A percentile compares a stretch with the other conserved stretches of the same genome.
These are phyloP conservation scores for Holacanthella duospinosa DNA, from an alignment of 2,888 invertebrate species.

Conservation along the genomic window DNA sequence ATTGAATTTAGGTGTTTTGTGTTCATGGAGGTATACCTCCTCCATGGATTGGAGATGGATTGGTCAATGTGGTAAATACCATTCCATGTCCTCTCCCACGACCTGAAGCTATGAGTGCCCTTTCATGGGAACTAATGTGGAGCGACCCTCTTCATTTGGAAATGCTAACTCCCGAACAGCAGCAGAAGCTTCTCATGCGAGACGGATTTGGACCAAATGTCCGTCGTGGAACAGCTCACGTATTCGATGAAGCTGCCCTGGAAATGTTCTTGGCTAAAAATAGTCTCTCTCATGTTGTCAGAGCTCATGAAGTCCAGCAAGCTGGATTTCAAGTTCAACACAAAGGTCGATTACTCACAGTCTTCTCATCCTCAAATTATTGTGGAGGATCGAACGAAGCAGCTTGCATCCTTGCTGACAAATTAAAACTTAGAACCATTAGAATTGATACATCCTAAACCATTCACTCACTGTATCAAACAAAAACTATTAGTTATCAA, in stretches of 20 bases:
- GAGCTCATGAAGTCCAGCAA: constrained; percentile 64
- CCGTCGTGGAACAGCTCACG: constrained; percentile 60
- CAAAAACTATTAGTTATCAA: too few species aligned
- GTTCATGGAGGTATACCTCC: constrained; percentile 69
- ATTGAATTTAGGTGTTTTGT: constrained; percentile 58
- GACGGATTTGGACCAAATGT: constrained; percentile 59
- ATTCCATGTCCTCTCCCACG: constrained; percentile 55
- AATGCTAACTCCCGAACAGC: constrained; percentile 14
- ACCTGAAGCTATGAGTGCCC: constrained; percentile 56
- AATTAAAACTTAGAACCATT: constrained; percentile 54
- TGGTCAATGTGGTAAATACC: constrained; percentile 53
- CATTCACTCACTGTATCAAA: too few species aligned
- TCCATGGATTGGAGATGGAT: constrained; percentile 53
- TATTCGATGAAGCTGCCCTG: constrained; percentile 59
- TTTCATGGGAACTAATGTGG: constrained; percentile 71
- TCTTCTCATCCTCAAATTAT: constrained; percentile 65
- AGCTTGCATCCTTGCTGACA: constrained; percentile 57
- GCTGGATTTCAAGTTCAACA: constrained; percentile 61
- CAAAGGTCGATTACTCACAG: constrained; percentile 57
- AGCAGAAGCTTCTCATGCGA: constrained; percentile 45
- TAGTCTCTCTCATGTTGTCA: constrained; percentile 56
- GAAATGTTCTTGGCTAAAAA: constrained; percentile 56
- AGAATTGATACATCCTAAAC: constrained; percentile 47
- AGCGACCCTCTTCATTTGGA: constrained; percentile 57
- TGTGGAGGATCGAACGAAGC: constrained; percentile 63